A percentile compares a stretch with the other conserved stretches of the same genome.
phyloP scores from a whole-genome alignment of 2,113 vertebrate species.

The Nothocercus julius region DNA sequence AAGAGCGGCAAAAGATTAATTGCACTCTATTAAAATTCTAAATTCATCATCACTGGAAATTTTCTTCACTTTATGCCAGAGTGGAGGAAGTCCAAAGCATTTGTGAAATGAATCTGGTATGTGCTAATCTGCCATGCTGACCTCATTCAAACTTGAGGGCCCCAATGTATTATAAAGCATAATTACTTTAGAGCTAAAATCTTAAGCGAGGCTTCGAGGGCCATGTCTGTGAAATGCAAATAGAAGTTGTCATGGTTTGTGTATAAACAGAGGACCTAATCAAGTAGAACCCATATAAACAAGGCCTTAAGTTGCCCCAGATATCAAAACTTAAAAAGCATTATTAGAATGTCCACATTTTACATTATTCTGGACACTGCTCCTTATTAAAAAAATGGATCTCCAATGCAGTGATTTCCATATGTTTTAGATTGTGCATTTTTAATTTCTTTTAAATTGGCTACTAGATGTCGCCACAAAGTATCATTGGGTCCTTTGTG shows the following conservation, averaged over 20 bases:
- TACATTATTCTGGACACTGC: background rate
- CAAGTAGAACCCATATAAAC: slow-evolving; percentile 3
- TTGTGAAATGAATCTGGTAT: slow-evolving; percentile 46
- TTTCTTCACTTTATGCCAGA: slow-evolving; percentile 38
- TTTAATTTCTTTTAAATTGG: slow-evolving; percentile 64
- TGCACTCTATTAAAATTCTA: slow-evolving; percentile 73
- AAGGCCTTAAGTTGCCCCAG: background rate
- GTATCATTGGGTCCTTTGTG: slow-evolving; percentile 24
- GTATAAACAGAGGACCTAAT: slow-evolving; percentile 57
- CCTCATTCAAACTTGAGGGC: slow-evolving; percentile 54
- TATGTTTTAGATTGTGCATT: slow-evolving; percentile 58
- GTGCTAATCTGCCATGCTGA: slow-evolving; percentile 44
- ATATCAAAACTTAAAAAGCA: background rate
- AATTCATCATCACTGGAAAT: slow-evolving; percentile 58
- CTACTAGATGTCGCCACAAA: slow-evolving; percentile 48
- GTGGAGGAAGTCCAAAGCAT: slow-evolving; percentile 45
- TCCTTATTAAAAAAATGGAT: background rate
- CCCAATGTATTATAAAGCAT: slow-evolving; percentile 66
- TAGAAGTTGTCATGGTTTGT: slow-evolving; percentile 43
- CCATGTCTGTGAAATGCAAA: slow-evolving; percentile 55
- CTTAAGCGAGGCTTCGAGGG: slow-evolving; percentile 49
- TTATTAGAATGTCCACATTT: slow-evolving; percentile 9
- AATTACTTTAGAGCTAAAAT: slow-evolving; percentile 73
- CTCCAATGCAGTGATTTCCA: background rate
- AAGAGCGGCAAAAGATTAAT: slow-evolving; percentile 71